Percentiles rank a stretch among this genome's conserved stretches.
Conservation (phyloP, 2,113 vertebrate species). For the Cryptomyrus ogoouensis region DNA sequence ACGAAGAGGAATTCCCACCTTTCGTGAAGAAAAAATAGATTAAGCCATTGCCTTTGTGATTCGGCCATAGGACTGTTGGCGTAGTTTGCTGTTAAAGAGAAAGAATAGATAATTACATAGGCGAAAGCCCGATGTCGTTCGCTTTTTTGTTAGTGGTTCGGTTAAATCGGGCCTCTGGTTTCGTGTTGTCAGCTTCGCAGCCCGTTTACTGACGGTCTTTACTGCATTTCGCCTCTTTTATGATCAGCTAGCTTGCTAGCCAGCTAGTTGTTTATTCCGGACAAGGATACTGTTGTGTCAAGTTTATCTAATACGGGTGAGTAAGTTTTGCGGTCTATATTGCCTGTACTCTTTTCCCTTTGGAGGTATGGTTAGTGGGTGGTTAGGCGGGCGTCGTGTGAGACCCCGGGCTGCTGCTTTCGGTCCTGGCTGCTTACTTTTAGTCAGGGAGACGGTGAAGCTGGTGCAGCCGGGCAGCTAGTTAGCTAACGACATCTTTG, state of each 20-base stretch:
- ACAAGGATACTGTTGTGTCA: background rate
- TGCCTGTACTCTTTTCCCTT: background rate
- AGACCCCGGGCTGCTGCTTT: background rate
- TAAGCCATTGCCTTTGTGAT: background rate
- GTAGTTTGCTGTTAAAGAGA: background rate
- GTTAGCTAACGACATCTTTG: constrained; percentile 1
- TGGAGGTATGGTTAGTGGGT: background rate
- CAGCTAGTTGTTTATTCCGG: background rate
- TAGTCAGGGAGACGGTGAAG: background rate
- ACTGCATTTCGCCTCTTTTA: constrained; percentile 4
- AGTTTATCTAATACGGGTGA: background rate
- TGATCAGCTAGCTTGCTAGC: background rate
- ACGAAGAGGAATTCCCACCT: constrained; percentile 42
- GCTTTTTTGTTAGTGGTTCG: constrained; percentile 41
- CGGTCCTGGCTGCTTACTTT: background rate
- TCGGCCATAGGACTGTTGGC: background rate
- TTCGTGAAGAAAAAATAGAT: constrained; percentile 22
- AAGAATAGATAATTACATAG: constrained; percentile 14
- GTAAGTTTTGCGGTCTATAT: constrained; percentile 17
- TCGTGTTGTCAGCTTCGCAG: constrained; percentile 58
- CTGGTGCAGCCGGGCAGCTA: background rate
- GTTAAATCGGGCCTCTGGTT: constrained; percentile 18
- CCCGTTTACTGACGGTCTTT: constrained; percentile 33
- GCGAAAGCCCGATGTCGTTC: constrained; percentile 28
- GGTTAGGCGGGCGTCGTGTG: background rate